Percentiles rank a stretch among this genome's conserved stretches.
These are phyloP conservation scores for Synodontis membranacea DNA, from an alignment of 2,113 vertebrate genomes.

Conservation along the genomic window DNA sequence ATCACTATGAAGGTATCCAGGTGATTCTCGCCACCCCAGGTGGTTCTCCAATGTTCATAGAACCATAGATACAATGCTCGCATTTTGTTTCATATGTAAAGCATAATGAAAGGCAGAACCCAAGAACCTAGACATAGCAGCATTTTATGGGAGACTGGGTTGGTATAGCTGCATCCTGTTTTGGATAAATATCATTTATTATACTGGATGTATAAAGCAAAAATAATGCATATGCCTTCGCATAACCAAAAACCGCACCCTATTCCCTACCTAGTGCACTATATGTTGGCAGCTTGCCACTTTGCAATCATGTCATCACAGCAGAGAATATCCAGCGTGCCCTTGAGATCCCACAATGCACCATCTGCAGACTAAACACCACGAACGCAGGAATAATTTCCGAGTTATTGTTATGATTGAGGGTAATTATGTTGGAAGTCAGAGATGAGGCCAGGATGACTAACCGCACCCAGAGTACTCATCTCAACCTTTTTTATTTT, in stretches of 20 bases:
- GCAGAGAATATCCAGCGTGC: constrained; percentile 9
- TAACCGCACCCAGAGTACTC: neutral
- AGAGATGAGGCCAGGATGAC: neutral
- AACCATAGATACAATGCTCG: neutral
- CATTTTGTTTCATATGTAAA: neutral
- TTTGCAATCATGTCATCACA: constrained; percentile 19
- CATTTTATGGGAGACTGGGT: neutral
- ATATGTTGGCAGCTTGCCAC: constrained; percentile 53
- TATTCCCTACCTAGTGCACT: constrained; percentile 3
- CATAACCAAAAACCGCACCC: neutral
- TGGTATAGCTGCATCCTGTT: neutral
- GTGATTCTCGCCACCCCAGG: neutral
- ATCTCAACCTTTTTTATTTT: neutral
- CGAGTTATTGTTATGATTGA: constrained; percentile 27
- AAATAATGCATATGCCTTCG: no score
- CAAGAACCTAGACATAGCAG: neutral
- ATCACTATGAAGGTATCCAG: neutral
- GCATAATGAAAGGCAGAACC: neutral
- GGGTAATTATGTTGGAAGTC: neutral
- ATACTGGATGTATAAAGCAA: neutral
- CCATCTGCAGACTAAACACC: constrained; percentile 32
- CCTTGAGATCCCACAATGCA: constrained; percentile 1
- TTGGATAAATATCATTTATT: neutral
- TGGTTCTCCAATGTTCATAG: neutral
- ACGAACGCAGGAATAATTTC: constrained; percentile 6